phyloP scores from a whole-genome alignment of 2,888 invertebrate genomes.

The Laothoe populi region DNA sequence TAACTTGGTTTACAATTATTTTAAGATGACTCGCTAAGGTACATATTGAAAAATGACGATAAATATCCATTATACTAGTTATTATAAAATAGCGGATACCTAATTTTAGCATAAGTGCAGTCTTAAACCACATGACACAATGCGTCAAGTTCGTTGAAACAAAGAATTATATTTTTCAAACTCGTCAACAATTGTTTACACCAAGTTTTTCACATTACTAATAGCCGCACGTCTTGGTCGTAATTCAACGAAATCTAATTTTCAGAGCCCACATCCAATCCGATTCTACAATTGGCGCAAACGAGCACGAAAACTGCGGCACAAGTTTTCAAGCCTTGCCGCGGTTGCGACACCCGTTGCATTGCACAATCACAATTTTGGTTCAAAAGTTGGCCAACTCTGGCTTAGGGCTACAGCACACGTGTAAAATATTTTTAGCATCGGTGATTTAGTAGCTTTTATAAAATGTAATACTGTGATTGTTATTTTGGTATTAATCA shows the following conservation, averaged over 20 bases:
- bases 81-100: too few species aligned
- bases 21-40: too few species aligned
- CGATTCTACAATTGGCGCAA: constrained; percentile 58
- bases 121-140: too few species aligned
- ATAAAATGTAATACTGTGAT: too few species aligned
- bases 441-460: too few species aligned
- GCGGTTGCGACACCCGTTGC: constrained; percentile 36
- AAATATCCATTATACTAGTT: too few species aligned
- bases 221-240: constrained; percentile 36
- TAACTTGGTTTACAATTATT: too few species aligned
- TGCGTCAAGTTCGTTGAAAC: not conserved
- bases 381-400: constrained; percentile 48
- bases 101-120: too few species aligned
- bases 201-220: constrained; percentile 5
- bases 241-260: constrained; percentile 53
- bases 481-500: too few species aligned
- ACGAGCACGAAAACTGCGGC: constrained; percentile 56
- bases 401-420: not conserved
- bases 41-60: too few species aligned
- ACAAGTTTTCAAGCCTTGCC: constrained; percentile 52
- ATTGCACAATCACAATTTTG: constrained; percentile 49
- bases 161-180: not conserved
- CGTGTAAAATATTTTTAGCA: too few species aligned
- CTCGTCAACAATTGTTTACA: constrained; percentile 10
- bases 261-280: constrained; percentile 45